phyloP scores from a whole-genome alignment of 2,888 invertebrate genomes.

The Octonoba sinensis region DNA sequence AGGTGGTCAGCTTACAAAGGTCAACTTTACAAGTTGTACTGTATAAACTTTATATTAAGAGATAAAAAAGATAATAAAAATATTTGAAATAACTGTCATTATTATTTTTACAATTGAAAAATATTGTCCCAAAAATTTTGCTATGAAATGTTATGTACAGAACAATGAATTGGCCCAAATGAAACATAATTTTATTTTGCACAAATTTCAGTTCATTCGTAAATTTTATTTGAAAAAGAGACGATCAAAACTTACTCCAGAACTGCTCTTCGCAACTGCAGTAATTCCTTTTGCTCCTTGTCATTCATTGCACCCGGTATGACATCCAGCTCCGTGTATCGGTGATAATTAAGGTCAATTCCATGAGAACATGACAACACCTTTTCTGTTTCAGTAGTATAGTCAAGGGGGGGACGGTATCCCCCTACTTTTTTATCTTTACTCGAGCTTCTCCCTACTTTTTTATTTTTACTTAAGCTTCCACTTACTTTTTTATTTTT shows the following conservation, averaged over 20 bases:
- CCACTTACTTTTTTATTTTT: not conserved
- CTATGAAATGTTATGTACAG: too few relatives aligned
- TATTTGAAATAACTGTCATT: too few relatives aligned
- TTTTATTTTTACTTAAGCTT: not conserved
- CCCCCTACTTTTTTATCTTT: not conserved
- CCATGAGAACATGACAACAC: too few relatives aligned
- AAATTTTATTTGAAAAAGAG: not conserved
- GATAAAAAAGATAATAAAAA: too few relatives aligned
- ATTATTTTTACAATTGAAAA: too few relatives aligned
- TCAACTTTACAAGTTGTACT: too few relatives aligned
- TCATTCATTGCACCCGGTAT: conserved; percentile 73
- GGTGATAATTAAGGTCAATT: conserved; percentile 49
- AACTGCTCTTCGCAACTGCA: conserved; percentile 70
- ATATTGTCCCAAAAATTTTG: too few relatives aligned
- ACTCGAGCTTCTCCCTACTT: not conserved
- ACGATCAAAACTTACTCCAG: conserved; percentile 66
- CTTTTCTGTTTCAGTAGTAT: too few relatives aligned
- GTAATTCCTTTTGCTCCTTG: conserved; percentile 68
- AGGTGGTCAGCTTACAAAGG: too few relatives aligned
- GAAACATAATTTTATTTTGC: not conserved
- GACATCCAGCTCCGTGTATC: conserved; percentile 76
- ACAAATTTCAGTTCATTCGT: not conserved
- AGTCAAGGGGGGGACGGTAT: too few relatives aligned
- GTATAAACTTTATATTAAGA: too few relatives aligned
- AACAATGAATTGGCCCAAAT: not conserved